phyloP scores from a whole-genome alignment of 2,113 vertebrate species.

The Callorhinus ursinus region DNA sequence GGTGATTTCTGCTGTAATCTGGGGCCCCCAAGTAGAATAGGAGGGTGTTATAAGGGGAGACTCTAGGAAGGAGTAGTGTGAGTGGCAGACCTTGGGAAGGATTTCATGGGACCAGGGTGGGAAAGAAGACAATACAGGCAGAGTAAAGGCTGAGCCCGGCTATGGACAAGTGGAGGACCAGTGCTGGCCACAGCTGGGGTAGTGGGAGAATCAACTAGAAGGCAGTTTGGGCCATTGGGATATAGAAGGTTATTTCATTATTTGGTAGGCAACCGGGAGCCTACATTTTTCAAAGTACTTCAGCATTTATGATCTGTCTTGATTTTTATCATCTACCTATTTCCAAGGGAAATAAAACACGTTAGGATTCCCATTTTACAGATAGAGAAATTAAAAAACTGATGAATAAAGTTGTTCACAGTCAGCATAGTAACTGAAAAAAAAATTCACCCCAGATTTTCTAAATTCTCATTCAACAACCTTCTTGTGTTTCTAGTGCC shows the following conservation, averaged over 20 bases:
- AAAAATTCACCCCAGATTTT: background rate
- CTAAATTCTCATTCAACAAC: constrained; percentile 18
- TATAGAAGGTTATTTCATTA: background rate
- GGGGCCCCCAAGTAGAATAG: background rate
- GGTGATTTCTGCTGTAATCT: background rate
- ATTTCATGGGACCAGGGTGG: background rate
- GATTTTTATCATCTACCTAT: constrained; percentile 32
- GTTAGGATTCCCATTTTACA: constrained; percentile 38
- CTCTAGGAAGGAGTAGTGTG: background rate
- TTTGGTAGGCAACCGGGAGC: background rate
- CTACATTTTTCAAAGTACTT: background rate
- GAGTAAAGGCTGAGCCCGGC: background rate
- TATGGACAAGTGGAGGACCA: accelerated
- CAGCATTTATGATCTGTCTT: background rate
- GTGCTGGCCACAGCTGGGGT: background rate
- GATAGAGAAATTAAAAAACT: constrained; percentile 20
- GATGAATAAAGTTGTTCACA: background rate
- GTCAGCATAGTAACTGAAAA: background rate
- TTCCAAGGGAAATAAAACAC: background rate
- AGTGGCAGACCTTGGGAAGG: background rate
- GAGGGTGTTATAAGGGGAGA: background rate
- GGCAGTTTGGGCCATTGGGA: background rate
- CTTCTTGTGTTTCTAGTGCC: background rate
- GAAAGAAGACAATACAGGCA: background rate
- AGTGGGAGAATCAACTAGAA: background rate